Evolutionary conservation across 2,113 vertebrate species (phyloP).

Genomic region (mouse (Mus musculus)): DNA sequence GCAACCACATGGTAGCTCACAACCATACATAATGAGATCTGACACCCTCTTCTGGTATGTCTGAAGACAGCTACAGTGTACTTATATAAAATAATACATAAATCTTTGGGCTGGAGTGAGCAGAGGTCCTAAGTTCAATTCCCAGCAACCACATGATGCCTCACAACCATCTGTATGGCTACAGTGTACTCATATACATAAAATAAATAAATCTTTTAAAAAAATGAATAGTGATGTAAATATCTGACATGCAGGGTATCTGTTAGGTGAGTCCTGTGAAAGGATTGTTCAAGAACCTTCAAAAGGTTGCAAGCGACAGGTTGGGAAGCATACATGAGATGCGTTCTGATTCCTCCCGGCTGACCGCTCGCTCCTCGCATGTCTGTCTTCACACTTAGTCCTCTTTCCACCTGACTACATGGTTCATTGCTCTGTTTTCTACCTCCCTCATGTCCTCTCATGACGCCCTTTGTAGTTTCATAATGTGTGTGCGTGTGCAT

Average conservation of each 20-base stretch:
- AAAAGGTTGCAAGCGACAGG: not conserved
- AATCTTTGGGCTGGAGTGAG: no score
- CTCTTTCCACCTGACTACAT: not conserved
- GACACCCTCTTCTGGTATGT: no score
- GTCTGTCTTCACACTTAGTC: not conserved
- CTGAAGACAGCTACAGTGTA: no score
- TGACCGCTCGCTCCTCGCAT: not conserved
- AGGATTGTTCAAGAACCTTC: not conserved
- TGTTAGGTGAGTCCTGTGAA: not conserved
- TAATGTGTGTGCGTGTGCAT: not conserved
- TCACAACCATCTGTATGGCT: no score
- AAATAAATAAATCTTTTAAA: no score
- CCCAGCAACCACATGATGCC: no score
- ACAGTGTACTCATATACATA: no score
- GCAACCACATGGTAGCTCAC: no score
- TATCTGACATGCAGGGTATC: not conserved
- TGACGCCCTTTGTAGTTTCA: not conserved
- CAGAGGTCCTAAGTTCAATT: no score
- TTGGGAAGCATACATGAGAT: not conserved
- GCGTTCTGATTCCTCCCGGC: not conserved
- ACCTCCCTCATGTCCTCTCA: not conserved
- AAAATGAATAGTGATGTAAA: not conserved
- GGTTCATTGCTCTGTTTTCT: not conserved
- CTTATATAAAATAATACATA: no score
- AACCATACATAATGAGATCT: no score